Conservation (phyloP, 64 coral and sea anemone genomes). For the Catalaphyllia jardinei region DNA sequence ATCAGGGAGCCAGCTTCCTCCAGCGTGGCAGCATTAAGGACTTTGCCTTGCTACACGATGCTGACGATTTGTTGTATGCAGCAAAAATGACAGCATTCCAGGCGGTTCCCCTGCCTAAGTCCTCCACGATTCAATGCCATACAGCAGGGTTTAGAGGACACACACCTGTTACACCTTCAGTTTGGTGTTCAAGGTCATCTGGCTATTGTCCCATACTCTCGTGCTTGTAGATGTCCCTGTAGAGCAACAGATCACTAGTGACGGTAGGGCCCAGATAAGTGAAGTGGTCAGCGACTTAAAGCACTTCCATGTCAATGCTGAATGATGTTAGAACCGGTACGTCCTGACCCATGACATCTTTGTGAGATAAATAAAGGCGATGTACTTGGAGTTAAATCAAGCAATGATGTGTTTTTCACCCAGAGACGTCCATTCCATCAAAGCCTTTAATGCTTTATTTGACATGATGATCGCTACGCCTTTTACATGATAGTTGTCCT, state of each 20-base stretch:
- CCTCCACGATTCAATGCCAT: slow-evolving; percentile 18
- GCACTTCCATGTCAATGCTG: background rate
- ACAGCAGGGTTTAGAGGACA: background rate
- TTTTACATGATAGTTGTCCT: too few species aligned
- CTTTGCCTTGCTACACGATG: too few species aligned
- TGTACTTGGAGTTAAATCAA: too few species aligned
- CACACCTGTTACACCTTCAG: slow-evolving; percentile 32
- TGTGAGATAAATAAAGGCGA: too few species aligned
- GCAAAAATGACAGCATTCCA: too few species aligned
- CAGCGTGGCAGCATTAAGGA: background rate
- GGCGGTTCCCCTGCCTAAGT: background rate
- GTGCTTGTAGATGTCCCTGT: background rate
- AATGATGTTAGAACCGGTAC: background rate
- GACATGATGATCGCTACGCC: too few species aligned
- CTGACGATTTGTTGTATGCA: too few species aligned
- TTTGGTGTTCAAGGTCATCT: slow-evolving; percentile 7
- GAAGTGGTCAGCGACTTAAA: slow-evolving; percentile 33
- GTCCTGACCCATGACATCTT: slow-evolving; percentile 20
- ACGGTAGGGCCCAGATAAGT: slow-evolving; percentile 31
- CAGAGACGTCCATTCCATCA: too few species aligned
- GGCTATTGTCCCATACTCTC: slow-evolving; percentile 12
- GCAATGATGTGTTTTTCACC: too few species aligned
- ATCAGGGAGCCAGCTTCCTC: background rate
- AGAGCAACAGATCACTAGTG: slow-evolving; percentile 8
- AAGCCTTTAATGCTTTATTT: too few species aligned